Evolutionary conservation across 2,888 invertebrate genomes (phyloP).

Genomic region (Eupithecia subfuscata): DNA sequence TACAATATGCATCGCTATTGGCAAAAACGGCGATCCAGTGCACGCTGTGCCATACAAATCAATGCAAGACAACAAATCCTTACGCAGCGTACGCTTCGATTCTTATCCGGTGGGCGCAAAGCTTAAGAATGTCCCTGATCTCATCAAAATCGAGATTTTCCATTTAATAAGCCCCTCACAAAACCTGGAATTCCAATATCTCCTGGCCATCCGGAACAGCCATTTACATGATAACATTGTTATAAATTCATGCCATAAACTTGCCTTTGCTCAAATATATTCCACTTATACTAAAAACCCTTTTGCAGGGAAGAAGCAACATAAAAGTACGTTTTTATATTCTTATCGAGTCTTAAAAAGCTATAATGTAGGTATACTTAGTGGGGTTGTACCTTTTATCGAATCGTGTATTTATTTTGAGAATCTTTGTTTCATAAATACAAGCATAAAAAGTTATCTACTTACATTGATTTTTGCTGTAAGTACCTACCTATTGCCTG

Average conservation of each 20-base stretch:
- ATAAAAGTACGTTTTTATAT: conserved; percentile 18
- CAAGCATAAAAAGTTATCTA: not conserved
- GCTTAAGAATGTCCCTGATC: too few relatives aligned
- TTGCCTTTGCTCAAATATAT: conserved; percentile 10
- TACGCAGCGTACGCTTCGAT: too few relatives aligned
- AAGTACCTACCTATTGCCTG: not conserved
- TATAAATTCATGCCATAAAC: conserved; percentile 8
- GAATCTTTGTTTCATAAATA: not conserved
- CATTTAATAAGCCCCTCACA: not conserved
- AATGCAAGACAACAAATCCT: too few relatives aligned
- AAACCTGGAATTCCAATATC: conserved; percentile 5
- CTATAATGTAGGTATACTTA: not conserved
- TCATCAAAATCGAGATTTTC: not conserved
- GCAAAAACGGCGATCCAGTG: too few relatives aligned
- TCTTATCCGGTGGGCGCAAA: too few relatives aligned
- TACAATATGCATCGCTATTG: too few relatives aligned
- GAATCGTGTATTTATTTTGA: not conserved
- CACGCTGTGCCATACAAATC: too few relatives aligned
- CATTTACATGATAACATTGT: conserved; percentile 8
- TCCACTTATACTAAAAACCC: conserved; percentile 15
- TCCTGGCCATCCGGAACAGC: not conserved
- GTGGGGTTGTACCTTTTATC: conserved; percentile 3
- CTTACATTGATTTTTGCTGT: not conserved
- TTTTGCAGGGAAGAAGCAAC: not conserved
- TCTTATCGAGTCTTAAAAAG: conserved; percentile 14